A percentile compares a stretch with the other conserved stretches of the same genome.
phyloP scores from a whole-genome alignment of 2,797 vertebrate genomes.

The Tenualosa thibaudeaui region DNA sequence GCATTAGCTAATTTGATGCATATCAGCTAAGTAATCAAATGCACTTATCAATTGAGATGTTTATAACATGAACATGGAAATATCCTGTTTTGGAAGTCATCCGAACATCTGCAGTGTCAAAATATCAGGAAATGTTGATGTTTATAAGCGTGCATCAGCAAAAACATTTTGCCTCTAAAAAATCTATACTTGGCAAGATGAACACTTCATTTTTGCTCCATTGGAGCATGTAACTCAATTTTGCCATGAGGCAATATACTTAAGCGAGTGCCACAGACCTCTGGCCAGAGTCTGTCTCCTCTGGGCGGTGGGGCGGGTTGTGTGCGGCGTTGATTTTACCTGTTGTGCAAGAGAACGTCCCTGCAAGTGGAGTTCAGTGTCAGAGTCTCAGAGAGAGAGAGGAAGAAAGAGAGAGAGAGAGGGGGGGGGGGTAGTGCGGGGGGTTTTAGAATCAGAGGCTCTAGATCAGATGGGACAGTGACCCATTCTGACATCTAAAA shows the following conservation, averaged over 20 bases:
- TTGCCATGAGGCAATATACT: neutral
- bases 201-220: neutral
- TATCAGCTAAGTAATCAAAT: neutral
- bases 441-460: no score
- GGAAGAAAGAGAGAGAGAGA: neutral
- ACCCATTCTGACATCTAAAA: neutral
- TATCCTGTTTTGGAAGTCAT: neutral
- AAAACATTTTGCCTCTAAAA: neutral
- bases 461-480: neutral
- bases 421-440: neutral
- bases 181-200: constrained; percentile 18
- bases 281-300: neutral
- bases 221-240: constrained; percentile 7
- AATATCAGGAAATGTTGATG: constrained; percentile 1
- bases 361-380: neutral
- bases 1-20: neutral
- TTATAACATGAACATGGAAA: neutral
- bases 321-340: neutral
- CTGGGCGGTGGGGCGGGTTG: neutral
- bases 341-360: neutral
- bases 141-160: neutral
- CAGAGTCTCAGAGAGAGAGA: neutral
- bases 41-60: neutral
- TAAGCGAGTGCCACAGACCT: neutral
- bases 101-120: neutral